Evolutionary conservation across 2,888 invertebrate genomes (phyloP).

Genomic region (Coelogynopora nodosa): DNA sequence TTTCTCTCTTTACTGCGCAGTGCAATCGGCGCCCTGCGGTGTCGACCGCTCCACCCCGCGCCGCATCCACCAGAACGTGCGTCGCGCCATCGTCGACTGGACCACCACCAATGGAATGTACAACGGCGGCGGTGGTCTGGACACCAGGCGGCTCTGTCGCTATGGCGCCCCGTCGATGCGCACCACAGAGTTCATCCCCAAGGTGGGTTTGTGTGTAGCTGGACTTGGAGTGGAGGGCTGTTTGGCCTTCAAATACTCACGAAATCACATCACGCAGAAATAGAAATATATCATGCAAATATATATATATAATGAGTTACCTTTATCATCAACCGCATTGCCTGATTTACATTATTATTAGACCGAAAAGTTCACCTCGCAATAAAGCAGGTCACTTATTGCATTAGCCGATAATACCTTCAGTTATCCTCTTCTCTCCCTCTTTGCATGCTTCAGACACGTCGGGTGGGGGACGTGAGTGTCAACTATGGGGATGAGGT

Average conservation of each 20-base stretch:
- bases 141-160: neutral
- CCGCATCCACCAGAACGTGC: slow-evolving; percentile 33
- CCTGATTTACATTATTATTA: no score
- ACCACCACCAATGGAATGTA: slow-evolving; percentile 38
- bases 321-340: no score
- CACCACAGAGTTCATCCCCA: slow-evolving; percentile 8
- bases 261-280: no score
- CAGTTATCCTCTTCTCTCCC: neutral
- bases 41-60: slow-evolving; percentile 21
- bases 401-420: neutral
- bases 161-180: slow-evolving; percentile 34
- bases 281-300: no score
- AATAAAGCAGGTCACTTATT: no score
- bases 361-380: no score
- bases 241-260: no score
- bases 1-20: neutral
- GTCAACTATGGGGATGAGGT: slow-evolving; percentile 44
- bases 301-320: no score
- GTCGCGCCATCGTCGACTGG: slow-evolving; percentile 34
- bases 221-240: no score
- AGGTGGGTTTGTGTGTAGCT: slow-evolving; percentile 39
- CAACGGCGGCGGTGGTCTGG: slow-evolving; percentile 37
- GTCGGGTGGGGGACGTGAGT: neutral
- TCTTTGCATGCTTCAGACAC: neutral
- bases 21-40: neutral